These are phyloP conservation scores for Trematocara stigmaticum DNA, from an alignment of 2,113 vertebrate genomes.

Conservation along the genomic window DNA sequence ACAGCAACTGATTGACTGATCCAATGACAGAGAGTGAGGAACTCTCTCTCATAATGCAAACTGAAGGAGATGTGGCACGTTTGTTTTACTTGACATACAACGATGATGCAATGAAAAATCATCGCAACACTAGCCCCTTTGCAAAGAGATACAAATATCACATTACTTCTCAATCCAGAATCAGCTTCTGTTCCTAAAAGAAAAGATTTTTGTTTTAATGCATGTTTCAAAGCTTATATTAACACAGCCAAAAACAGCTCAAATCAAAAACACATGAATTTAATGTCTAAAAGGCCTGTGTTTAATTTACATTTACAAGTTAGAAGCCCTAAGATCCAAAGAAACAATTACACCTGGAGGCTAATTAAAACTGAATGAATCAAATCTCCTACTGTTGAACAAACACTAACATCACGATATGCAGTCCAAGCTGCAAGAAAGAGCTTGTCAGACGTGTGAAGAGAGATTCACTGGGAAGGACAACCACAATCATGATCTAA, in stretches of 20 bases:
- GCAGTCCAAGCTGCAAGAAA: neutral
- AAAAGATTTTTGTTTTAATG: neutral
- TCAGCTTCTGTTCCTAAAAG: neutral
- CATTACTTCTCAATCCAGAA: neutral
- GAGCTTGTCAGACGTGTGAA: neutral
- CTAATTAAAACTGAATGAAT: neutral
- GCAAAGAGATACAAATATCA: neutral
- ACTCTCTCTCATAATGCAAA: conserved; percentile 22
- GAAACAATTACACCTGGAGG: neutral
- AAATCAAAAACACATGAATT: neutral
- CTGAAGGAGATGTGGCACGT: neutral
- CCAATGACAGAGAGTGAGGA: conserved; percentile 2
- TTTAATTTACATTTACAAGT: neutral
- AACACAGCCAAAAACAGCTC: neutral
- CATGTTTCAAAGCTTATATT: neutral
- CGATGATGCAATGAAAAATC: neutral
- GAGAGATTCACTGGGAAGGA: neutral
- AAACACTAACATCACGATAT: neutral
- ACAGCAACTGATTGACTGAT: conserved; percentile 23
- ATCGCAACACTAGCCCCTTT: neutral
- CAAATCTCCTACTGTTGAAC: neutral
- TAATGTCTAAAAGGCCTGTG: neutral
- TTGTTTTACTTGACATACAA: neutral
- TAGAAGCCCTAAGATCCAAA: neutral
- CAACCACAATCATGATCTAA: neutral